Base-by-base conservation (phyloP, 2,797 vertebrate species). In the Hypotaenidia okinawae region DNA sequence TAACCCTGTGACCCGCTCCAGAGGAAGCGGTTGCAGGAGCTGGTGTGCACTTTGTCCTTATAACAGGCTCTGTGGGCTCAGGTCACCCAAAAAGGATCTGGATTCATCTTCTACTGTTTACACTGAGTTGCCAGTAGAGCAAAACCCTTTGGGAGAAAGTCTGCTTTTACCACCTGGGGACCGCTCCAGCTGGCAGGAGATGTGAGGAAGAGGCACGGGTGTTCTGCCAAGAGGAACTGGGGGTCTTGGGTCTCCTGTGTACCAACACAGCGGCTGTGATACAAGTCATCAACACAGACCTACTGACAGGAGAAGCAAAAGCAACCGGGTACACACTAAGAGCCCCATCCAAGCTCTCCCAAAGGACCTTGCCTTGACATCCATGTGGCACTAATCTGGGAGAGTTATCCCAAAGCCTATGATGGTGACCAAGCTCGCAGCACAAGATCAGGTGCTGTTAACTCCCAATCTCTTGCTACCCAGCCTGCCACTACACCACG, bases 121-220 rank as follows among this genome's bases (percentile, higher is more conserved):
- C 80, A 70, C 17, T 2, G 24, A 74, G 58, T 11, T 95, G 68
- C n/a, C 45, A 87, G 86, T 67, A 61, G 84, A 70, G n/a, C 72
- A 66, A 91, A 94, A 73, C 9, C 10, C 14, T 93, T 13, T 88
- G 63, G 70, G 95, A 96, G 95, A 96, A 96, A 94, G 91, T 91
- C 80, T 93, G 16, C 55, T 93, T 93, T 91, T 91, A 81, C 33
- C 73, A 94, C 35, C 80, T 92, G 87, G 52, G 61, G 69, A 89
- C 6, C 32, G 61, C 35, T 91, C 90, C 81, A 85, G 78, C 86
- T 94, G 95, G 95, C 94, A 90, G 57, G 49, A 89, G 52, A 70
- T 90, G 30, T 11, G 58, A 91, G 83, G 75, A 91, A 55, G 39
- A 21, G 82, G 47, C 0, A 0, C 51, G 5, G 30, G 28, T 32